A percentile compares a stretch with the other conserved stretches of the same genome.
Conservation (phyloP, 2,888 invertebrate genomes). For the Eurytoma californica region DNA sequence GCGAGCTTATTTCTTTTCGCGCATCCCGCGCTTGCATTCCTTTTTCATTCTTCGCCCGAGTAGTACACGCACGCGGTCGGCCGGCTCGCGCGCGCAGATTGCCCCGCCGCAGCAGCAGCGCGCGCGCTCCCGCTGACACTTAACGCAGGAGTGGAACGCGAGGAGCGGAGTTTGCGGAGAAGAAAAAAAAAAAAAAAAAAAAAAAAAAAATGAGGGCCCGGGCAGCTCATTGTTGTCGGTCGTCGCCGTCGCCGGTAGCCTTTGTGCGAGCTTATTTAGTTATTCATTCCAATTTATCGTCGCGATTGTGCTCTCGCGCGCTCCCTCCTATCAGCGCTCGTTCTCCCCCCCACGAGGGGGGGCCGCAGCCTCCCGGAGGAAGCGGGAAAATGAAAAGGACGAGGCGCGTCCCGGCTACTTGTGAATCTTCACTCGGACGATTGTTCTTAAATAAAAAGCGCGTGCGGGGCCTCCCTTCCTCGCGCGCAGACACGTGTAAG, state of each 20-base stretch:
- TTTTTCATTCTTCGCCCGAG: constrained; percentile 41
- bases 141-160: constrained; percentile 8
- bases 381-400: constrained; percentile 44
- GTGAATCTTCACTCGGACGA: constrained; percentile 47
- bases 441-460: constrained; percentile 52
- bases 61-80: background rate
- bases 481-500: constrained; percentile 25
- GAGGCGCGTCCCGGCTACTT: constrained; percentile 34
- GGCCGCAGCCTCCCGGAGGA: background rate
- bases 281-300: constrained; percentile 56
- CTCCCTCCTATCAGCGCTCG: background rate
- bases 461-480: constrained; percentile 3
- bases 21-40: background rate
- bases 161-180: background rate
- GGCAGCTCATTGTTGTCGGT: constrained; percentile 42
- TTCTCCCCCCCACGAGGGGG: background rate
- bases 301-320: constrained; percentile 43
- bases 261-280: constrained; percentile 55
- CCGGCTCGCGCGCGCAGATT: constrained; percentile 1
- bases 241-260: constrained; percentile 17
- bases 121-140: constrained; percentile 33
- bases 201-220: constrained; percentile 10
- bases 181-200: constrained; percentile 17
- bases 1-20: background rate
- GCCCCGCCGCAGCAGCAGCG: no score